phyloP scores from a whole-genome alignment of 2,113 vertebrate genomes.

The Cepphus grylle region DNA sequence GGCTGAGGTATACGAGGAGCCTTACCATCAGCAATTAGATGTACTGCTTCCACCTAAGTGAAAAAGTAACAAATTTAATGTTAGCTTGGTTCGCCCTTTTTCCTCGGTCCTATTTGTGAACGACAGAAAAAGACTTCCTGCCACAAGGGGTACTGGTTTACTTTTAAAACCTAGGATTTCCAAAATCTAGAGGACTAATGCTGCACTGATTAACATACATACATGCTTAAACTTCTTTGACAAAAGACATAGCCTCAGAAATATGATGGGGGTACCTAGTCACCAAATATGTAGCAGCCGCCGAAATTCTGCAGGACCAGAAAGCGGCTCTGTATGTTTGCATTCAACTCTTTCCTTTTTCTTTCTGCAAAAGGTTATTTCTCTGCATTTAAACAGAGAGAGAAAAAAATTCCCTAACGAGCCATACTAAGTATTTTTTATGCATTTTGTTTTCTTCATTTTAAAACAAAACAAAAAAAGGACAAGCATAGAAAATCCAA shows the following conservation, averaged over 20 bases:
- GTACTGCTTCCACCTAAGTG: slow-evolving; percentile 89
- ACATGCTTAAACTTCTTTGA: background rate
- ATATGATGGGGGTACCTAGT: background rate
- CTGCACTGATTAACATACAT: background rate
- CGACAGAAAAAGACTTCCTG: background rate
- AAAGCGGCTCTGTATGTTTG: background rate
- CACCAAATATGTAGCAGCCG: background rate
- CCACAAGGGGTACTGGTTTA: background rate
- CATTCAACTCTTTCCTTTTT: background rate
- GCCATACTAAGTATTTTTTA: background rate
- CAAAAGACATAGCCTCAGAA: background rate
- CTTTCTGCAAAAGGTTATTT: background rate
- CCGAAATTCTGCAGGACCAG: background rate
- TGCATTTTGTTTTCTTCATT: background rate
- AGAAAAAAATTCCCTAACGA: background rate
- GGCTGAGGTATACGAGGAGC: slow-evolving; percentile 85
- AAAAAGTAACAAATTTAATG: background rate
- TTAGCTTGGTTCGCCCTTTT: background rate
- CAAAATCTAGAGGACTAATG: background rate
- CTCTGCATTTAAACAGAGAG: background rate
- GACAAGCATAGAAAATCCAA: background rate
- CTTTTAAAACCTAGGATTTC: background rate
- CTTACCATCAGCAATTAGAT: slow-evolving; percentile 91
- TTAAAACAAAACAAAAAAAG: background rate
- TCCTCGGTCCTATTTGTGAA: background rate